Evolutionary conservation across 1,140 invertebrate genomes (phyloP), one percentile per base, ranked within the genome.

Genomic region (Pseudachorutes palmiensis): DNA sequence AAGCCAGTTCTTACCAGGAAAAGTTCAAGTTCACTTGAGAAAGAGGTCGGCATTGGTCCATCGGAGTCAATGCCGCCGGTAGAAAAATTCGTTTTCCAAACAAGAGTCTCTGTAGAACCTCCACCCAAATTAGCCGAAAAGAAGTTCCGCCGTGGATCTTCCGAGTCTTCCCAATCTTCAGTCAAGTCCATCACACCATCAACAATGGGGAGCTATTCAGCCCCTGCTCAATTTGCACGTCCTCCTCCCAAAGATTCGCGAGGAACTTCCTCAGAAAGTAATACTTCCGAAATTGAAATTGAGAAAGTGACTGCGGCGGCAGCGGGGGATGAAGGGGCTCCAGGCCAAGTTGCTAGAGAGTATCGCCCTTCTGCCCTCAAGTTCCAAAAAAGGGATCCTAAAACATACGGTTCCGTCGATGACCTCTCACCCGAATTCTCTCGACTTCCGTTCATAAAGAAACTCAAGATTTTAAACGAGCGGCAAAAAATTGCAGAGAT

Each of bases 361-460:
- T n/a, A 58, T 14, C 55, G 72, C 32, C 72, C 72, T n/a, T 67
- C 67, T 24, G 72, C 67, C 28, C 51, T 73, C n/a, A 55, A 59
- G 9, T 70, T 73, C 28, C 66, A 70, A 51, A 59, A 69, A 57
- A 69, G 64, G 61, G 59, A 64, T 64, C 31, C 55, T 48, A 71
- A 71, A 62, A 71, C 82, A 76, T 91, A 91, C 75, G 82, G 82
- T 58, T 91, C 89, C 12, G 87, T 92, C 2, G 89, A 91, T 74
- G 90, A 92, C 76, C 77, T 92, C 16, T 91, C 88, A n/a, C 90
- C 90, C 0, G 90, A 92, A 75, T 92, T 91, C 71, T 86, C 87
- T 31, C 87, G 88, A n/a, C 76, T 92, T 58, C 89, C 90, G 0
- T 92, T 92, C 75, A 89, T 92, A 1, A 92, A 92, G 78, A 90